Base-by-base conservation (phyloP, 2,113 vertebrate species). In the Oreochromis tanganicae region DNA sequence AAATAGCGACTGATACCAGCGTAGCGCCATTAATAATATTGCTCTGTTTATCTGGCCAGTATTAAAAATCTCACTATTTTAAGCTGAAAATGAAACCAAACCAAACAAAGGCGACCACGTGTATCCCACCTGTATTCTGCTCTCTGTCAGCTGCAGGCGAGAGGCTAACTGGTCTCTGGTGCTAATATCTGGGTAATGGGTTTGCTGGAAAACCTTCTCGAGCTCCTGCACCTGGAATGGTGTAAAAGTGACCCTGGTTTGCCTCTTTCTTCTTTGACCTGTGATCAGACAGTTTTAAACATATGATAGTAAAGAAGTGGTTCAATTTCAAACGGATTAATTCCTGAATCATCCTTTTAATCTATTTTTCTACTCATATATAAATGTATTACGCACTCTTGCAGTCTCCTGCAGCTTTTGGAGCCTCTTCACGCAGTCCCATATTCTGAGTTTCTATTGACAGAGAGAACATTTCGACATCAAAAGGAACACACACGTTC, bases 201-300 rank as follows among this genome's bases (percentile, higher is more conserved):
- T 95, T 79, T 85, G 88, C 86, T 87, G 91, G 81, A 96, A 95
- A 54, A 89, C 93, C 12, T 87, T 85, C 89, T 96, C 95, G 80
- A 96, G 84, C 89, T 94, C 89, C 59, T 91, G 88, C 32, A 96
- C 90, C 85, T 96, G 95, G 41, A 85, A 50, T 0, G 87, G 85
- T 2, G 93, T 94, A 88, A 95, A 96, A 2, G 93, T 94, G 16
- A 95, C 83, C 87, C 95, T 93, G 2, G 89, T 94, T 84, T 96
- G 95, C 55, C 94, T 87, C 56, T 90, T 94, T 82, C 91, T 95
- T 68, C 87, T 94, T 85, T 89, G 88, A 82, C 41, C 95, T 95
- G 85, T 2, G 29, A 78, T 48, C 41, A 75, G 21, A 82, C 4
- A 0, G 79, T n/a, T 3, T 32, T 29, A 36, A 66, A 50, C 16